These are phyloP conservation scores for Aplochiton taeniatus DNA, from an alignment of 2,797 vertebrate species.

Conservation along the genomic window DNA sequence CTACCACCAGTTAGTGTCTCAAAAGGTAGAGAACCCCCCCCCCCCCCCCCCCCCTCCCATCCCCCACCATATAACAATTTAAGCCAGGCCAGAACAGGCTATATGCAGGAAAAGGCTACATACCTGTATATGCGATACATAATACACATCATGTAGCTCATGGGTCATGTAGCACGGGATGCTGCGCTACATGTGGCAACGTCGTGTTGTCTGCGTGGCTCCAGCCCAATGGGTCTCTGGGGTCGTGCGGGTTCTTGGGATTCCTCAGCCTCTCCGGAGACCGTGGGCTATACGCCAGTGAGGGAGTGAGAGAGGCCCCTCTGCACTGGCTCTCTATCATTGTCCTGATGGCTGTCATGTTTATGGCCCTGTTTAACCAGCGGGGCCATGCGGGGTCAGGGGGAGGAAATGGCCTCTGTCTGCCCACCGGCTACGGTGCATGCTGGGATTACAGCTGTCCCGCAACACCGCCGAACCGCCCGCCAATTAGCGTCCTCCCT, in stretches of 20 bases:
- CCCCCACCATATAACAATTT: too few relatives aligned
- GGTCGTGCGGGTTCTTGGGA: constrained; percentile 23
- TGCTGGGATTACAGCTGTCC: constrained; percentile 58
- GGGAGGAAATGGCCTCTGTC: constrained; percentile 48
- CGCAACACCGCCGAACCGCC: constrained; percentile 25
- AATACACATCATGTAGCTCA: not conserved
- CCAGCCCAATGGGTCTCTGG: constrained; percentile 11
- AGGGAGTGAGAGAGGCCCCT: constrained; percentile 1
- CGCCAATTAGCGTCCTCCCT: constrained; percentile 43
- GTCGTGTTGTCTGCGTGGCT: too few relatives aligned
- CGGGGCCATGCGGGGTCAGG: constrained; percentile 45
- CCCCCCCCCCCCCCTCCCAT: too few relatives aligned
- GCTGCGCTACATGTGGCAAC: too few relatives aligned
- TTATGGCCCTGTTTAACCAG: constrained; percentile 60
- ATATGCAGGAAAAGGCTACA: too few relatives aligned
- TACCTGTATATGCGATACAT: too few relatives aligned
- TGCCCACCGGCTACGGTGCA: constrained; percentile 40
- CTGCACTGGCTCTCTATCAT: constrained; percentile 50
- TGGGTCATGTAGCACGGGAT: too few relatives aligned
- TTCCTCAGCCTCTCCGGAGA: constrained; percentile 30
- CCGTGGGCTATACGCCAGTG: constrained; percentile 17
- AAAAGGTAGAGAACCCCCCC: not conserved
- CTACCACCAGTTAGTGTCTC: constrained; percentile 12
- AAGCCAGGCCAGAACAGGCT: too few relatives aligned
- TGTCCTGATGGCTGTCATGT: constrained; percentile 58